Percentiles rank a stretch among this genome's conserved stretches.
Conservation (phyloP, 92 coral and sea anemone genomes). For the Galaxea fascicularis region DNA sequence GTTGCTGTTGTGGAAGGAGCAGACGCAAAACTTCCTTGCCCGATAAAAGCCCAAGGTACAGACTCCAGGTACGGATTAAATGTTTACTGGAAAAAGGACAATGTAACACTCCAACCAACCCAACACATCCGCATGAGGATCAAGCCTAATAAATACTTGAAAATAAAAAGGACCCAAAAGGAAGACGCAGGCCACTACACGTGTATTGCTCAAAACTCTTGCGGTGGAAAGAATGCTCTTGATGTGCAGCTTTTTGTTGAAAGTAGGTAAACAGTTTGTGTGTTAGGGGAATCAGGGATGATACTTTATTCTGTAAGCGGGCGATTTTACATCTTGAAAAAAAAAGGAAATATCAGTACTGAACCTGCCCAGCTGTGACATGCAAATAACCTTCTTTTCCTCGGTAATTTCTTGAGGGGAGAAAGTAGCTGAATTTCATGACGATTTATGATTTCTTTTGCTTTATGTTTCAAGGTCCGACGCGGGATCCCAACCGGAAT, state of each 20-base stretch:
- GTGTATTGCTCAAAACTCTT: conserved; percentile 72
- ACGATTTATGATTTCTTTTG: not conserved
- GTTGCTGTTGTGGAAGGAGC: not conserved
- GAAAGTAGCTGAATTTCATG: no score
- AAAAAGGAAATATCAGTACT: not conserved
- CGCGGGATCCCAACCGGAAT: conserved; percentile 19
- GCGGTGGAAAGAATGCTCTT: conserved; percentile 55
- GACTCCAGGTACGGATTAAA: not conserved
- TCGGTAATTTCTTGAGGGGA: no score
- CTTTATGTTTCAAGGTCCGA: conserved; percentile 23
- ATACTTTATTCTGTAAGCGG: no score
- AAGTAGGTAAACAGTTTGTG: conserved; percentile 35
- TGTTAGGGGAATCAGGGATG: not conserved
- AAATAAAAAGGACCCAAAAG: conserved; percentile 58
- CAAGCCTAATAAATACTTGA: conserved; percentile 67
- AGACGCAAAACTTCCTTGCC: conserved; percentile 56
- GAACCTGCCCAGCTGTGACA: no score
- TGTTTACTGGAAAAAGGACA: conserved; percentile 75
- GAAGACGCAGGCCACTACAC: conserved; percentile 79
- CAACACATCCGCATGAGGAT: conserved; percentile 57
- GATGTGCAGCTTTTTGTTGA: conserved; percentile 56
- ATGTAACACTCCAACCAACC: conserved; percentile 47
- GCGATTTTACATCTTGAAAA: no score
- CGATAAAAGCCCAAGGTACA: not conserved
- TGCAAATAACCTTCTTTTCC: no score